Percentiles rank a stretch among this genome's conserved stretches.
phyloP scores from a whole-genome alignment of 1,140 invertebrate species.

The Drosophila rhopaloa region DNA sequence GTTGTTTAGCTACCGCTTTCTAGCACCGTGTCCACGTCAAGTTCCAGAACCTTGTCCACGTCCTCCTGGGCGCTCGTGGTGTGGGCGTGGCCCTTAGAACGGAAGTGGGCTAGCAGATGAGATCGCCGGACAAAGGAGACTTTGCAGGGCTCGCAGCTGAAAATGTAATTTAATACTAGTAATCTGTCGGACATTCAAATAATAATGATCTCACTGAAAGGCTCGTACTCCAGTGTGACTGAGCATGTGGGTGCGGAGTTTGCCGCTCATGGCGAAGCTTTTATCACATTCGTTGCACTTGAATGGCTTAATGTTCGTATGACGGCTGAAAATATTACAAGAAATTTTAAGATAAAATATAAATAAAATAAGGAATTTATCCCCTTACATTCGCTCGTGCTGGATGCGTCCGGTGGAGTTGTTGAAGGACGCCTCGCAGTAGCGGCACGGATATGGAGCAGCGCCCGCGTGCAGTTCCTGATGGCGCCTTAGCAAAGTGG shows the following conservation, averaged over 20 bases:
- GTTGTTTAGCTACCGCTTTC: neutral
- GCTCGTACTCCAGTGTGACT: conserved; percentile 95
- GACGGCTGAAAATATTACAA: conserved; percentile 28
- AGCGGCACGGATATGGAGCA: conserved; percentile 55
- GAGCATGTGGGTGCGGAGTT: conserved; percentile 98
- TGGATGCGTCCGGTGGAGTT: conserved; percentile 62
- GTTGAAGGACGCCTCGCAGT: conserved; percentile 53
- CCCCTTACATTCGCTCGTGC: conserved; percentile 58
- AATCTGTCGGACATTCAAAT: too few relatives aligned
- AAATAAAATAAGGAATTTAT: too few relatives aligned
- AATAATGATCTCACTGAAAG: conserved; percentile 51
- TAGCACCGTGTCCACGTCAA: conserved; percentile 54
- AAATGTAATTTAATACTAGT: neutral
- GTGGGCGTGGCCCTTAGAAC: conserved; percentile 60
- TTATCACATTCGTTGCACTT: conserved; percentile 99
- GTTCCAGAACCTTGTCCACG: conserved; percentile 16
- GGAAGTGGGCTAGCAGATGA: conserved; percentile 50
- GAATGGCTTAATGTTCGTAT: conserved; percentile 92
- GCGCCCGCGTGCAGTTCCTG: conserved; percentile 42
- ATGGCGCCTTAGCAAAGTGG: conserved; percentile 61
- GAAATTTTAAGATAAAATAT: neutral
- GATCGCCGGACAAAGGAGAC: conserved; percentile 63
- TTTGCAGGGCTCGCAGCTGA: conserved; percentile 64
- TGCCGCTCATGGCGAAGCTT: conserved; percentile 99
- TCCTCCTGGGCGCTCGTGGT: conserved; percentile 11